Evolutionary conservation across 2,888 invertebrate genomes (phyloP).

Genomic region (Caenorhabditis drosophilae): DNA sequence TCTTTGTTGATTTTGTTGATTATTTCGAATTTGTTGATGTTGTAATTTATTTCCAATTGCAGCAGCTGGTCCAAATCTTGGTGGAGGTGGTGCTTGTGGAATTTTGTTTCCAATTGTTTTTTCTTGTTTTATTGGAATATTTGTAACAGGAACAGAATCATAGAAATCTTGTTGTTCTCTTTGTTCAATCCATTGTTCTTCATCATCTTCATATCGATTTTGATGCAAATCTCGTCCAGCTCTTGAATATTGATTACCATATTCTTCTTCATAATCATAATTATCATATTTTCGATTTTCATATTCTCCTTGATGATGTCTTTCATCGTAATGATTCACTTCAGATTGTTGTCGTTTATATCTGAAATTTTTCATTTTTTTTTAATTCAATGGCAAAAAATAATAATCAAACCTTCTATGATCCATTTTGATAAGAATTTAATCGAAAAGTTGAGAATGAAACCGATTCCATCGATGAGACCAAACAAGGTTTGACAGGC

Average conservation of each 20-base stretch:
- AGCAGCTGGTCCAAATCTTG: slow-evolving; percentile 26
- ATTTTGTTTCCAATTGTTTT: slow-evolving; percentile 2
- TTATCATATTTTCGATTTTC: no score
- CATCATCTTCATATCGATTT: slow-evolving; percentile 29
- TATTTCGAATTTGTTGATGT: slow-evolving; percentile 6
- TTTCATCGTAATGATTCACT: slow-evolving; percentile 24
- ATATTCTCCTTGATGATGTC: slow-evolving; percentile 14
- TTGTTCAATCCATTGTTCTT: slow-evolving; percentile 28
- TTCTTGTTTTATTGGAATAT: slow-evolving; percentile 8
- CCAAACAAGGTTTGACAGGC: no score
- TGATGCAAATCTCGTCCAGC: slow-evolving; percentile 11
- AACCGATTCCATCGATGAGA: no score
- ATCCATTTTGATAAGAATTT: slow-evolving; percentile 12
- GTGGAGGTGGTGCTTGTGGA: slow-evolving; percentile 30
- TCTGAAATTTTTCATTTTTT: slow-evolving; percentile 13
- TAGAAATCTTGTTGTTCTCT: slow-evolving; percentile 29
- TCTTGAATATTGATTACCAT: slow-evolving; percentile 31
- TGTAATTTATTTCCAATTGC: slow-evolving; percentile 6
- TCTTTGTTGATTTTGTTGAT: slow-evolving; percentile 15
- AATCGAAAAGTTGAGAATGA: neutral
- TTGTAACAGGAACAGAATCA: slow-evolving; percentile 37
- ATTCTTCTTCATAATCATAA: slow-evolving; percentile 34
- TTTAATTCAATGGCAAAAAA: neutral
- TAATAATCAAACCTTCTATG: slow-evolving; percentile 9
- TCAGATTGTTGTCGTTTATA: slow-evolving; percentile 24